These are phyloP conservation scores for Charadrius vociferus DNA, from an alignment of 2,113 vertebrate genomes.

Conservation along the genomic window DNA sequence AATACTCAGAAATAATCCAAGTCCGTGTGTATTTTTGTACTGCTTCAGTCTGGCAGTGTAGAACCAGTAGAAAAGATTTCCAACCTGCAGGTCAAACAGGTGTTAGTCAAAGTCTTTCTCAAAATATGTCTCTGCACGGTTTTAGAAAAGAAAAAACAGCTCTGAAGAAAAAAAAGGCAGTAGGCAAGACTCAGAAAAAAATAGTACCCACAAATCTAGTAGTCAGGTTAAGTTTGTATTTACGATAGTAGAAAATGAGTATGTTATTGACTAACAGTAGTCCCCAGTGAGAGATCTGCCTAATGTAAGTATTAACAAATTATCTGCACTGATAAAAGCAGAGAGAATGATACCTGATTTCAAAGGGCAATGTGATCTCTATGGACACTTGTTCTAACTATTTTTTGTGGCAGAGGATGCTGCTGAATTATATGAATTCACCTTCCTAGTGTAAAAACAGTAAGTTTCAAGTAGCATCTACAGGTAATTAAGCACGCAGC, in stretches of 20 bases:
- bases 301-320: background rate
- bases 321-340: background rate
- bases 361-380: background rate
- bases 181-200: background rate
- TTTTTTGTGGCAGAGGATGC: background rate
- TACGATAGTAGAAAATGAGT: background rate
- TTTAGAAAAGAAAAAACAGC: background rate
- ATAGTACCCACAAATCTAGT: background rate
- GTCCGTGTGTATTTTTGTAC: background rate
- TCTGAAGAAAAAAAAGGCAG: background rate
- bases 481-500: background rate
- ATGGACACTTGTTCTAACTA: background rate
- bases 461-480: background rate
- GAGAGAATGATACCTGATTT: background rate
- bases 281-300: background rate
- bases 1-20: background rate
- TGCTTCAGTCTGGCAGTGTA: background rate
- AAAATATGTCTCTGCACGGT: background rate
- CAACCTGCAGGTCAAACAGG: background rate
- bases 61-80: conserved; percentile 3
- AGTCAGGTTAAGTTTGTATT: background rate
- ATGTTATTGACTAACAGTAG: background rate
- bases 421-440: background rate
- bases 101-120: background rate
- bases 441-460: background rate